Base-by-base conservation (phyloP, 64 coral and sea anemone genomes). In the Porites lutea region DNA sequence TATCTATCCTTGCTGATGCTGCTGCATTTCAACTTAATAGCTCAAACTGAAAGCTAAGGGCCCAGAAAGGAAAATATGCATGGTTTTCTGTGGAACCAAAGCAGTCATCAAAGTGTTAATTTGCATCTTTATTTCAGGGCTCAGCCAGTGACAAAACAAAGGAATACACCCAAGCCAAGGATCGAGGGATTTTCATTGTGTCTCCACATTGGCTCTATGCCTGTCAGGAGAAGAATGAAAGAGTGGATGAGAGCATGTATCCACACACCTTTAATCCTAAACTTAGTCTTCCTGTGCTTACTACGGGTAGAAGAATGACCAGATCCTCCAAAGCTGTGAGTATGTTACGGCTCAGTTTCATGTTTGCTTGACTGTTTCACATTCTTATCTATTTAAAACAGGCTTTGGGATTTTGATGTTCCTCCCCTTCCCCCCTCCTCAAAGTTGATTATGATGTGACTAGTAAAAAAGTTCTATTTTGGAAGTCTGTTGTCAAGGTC, bases 231-330 rank as follows among this genome's bases (percentile, higher is more conserved):
- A 88, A 90, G 60, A 72, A 83, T 55, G 75, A 82, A 8, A 69
- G 53, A 80, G 74, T 94, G 27, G 97, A 99, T 47, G 97, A 99
- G 89, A 94, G 81, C 52, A 83, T 89, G 52, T 99, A 96, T 44
- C 97, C 97, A 20, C 91, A 96, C 72, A 91, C 91, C 11, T 99
- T 96, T 79, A 99, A 99, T 55, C 97, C 97, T 8, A 99, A 99
- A 75, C 66, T 99, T 51, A 78, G 83, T 76, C 86, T 99, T 2
- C 67, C 88, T 84, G 97, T 93, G 19, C 82, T 99, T 4, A 99
- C 91, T 15, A 96, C 91, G 43, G 95, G 87, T 3, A 82, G 88
- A 75, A 87, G 88, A 57, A n/a, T 97, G 48, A 97, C 95, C 64
- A 93, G 95, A 58, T 91, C 95, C 57, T 94, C 59, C 13, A 93